Base-by-base conservation (phyloP, 2,888 invertebrate species). In the Aporophyla nigra region DNA sequence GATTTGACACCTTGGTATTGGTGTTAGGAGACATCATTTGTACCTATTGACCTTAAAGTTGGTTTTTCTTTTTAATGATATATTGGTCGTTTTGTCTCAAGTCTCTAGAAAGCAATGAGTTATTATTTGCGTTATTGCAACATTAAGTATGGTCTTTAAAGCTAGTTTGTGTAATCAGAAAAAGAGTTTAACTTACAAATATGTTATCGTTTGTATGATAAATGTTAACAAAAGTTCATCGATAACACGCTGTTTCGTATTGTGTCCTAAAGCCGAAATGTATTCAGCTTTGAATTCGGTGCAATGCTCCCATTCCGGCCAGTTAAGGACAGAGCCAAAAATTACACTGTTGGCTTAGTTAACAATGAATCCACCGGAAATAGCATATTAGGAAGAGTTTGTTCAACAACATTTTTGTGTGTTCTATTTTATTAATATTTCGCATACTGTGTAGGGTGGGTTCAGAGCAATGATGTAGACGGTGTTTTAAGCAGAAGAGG, bases 291-390 rank as follows among this genome's bases (percentile, higher is more conserved):
- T 62, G 33, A 51, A 62, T 53, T 66, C 65, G 16, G 56, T 69
- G 76, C 69, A 85, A n/a, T 70, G 76, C 53, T 66, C 76, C 33
- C 59, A 70, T 66, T 80, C 14, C 33, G 46, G 40, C 53, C 46
- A 81, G 24, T 80, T 84, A 70, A 66, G 70, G 70, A 49, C 68
- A 67, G 63, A 73, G 70, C 78, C 76, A 67, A 83, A 82, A 85
- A 77, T 62, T 51, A 59, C 21, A 63, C 54, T 46, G 75, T 62
- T 66, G 51, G 75, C 54, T 24, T 74, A 69, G 61, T 66, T 71
- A 81, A 66, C 75, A 75, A 84, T 71, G 65, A 80, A 69, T 69
- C 56, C 61, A 71, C 68, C 81, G 82, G 82, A 82, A 76, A 75
- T 76, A 54, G 46, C 76, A 66, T 81, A 82, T 72, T 81, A 81